Percentiles rank a stretch among this genome's conserved stretches.
Evolutionary conservation across 2,888 invertebrate species (phyloP).

Genomic region (Margaritifera margaritifera): DNA sequence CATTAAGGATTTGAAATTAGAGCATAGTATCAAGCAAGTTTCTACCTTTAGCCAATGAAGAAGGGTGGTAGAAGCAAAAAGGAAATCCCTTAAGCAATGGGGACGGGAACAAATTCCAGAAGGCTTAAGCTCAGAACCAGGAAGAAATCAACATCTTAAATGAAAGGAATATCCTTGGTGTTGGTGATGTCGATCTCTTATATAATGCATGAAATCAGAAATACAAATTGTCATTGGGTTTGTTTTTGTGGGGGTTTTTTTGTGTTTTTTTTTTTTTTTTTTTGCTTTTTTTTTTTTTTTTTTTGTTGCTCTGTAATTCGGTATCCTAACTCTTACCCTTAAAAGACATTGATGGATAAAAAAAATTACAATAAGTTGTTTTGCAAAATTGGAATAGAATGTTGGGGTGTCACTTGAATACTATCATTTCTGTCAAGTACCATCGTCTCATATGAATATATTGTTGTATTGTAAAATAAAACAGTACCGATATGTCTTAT

Average conservation of each 20-base stretch:
- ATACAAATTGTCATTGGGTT: too few species aligned
- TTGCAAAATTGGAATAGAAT: too few species aligned
- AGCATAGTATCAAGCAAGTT: conserved; percentile 1
- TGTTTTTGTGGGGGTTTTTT: too few species aligned
- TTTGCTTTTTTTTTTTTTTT: too few species aligned
- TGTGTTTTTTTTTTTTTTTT: too few species aligned
- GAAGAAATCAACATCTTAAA: conserved; percentile 3
- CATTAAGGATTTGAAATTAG: background rate
- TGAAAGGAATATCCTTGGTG: background rate
- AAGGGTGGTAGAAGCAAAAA: conserved; percentile 7
- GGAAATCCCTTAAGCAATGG: conserved; percentile 4
- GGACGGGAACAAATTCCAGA: conserved; percentile 6
- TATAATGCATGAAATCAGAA: background rate
- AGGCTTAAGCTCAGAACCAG: background rate
- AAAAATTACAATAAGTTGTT: too few species aligned
- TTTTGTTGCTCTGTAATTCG: too few species aligned
- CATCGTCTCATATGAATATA: background rate
- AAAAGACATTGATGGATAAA: too few species aligned
- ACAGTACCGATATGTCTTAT: background rate
- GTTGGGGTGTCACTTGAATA: too few species aligned
- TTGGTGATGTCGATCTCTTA: background rate
- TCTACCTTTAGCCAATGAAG: conserved; percentile 1
- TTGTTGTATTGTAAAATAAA: too few species aligned
- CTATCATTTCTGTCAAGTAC: too few species aligned
- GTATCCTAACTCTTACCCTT: too few species aligned